Percentiles rank a stretch among this genome's conserved stretches.
phyloP scores from a whole-genome alignment of 2,113 vertebrate genomes.

The Dicaeum eximium region DNA sequence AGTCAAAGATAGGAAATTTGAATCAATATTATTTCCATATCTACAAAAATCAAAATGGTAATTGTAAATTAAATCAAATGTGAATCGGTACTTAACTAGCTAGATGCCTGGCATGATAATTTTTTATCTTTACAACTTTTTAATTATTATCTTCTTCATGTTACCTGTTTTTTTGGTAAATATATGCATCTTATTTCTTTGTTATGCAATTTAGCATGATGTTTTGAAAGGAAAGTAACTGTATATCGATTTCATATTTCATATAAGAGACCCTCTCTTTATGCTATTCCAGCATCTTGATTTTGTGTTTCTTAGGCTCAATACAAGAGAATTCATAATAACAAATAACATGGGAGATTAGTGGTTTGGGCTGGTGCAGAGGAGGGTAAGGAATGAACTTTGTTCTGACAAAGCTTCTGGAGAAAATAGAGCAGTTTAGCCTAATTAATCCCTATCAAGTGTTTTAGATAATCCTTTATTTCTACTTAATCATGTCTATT shows the following conservation, averaged over 20 bases:
- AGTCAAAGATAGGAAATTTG: not conserved
- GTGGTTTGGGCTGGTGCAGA: not conserved
- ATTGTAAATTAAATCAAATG: not conserved
- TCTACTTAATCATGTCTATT: not conserved
- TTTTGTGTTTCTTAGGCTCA: not conserved
- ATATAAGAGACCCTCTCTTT: not conserved
- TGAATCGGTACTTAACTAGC: not conserved
- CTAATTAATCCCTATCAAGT: not conserved
- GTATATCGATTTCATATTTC: not conserved
- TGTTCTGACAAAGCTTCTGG: not conserved
- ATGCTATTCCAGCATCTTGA: not conserved
- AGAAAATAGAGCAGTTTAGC: not conserved
- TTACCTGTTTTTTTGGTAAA: not conserved
- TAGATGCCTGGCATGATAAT: not conserved
- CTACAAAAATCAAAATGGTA: not conserved
- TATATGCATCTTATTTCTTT: not conserved
- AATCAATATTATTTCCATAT: not conserved
- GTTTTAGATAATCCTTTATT: constrained; percentile 8
- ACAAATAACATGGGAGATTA: not conserved
- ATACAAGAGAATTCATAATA: not conserved
- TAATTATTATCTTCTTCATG: not conserved
- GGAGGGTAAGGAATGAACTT: not conserved
- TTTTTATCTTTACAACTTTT: not conserved
- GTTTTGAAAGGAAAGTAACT: not conserved
- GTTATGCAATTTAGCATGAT: not conserved